Evolutionary conservation across 2,113 vertebrate species (phyloP).

Genomic region (Ovis canadensis): DNA sequence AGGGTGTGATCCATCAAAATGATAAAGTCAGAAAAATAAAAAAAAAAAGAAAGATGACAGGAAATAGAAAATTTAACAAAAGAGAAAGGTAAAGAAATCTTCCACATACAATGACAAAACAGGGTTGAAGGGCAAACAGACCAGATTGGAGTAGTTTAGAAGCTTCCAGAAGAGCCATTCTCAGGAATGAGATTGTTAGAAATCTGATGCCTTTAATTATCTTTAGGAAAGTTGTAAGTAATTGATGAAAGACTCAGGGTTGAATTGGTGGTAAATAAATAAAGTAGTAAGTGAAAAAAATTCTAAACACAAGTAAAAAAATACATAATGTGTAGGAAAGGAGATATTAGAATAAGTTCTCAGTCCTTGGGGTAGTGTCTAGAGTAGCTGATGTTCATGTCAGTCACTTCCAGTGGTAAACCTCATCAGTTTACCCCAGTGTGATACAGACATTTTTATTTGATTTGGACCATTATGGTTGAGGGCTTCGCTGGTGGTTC

Average conservation of each 20-base stretch:
- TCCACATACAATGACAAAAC: neutral
- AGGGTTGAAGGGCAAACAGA: neutral
- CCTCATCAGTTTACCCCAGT: neutral
- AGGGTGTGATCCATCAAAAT: constrained; percentile 21
- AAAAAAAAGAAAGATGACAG: neutral
- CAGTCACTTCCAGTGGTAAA: neutral
- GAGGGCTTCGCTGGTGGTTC: neutral
- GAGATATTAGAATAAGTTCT: neutral
- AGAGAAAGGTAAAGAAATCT: neutral
- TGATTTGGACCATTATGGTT: neutral
- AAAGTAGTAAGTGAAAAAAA: neutral
- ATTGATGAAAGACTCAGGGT: neutral
- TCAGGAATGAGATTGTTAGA: neutral
- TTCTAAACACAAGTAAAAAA: neutral
- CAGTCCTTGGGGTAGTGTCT: neutral
- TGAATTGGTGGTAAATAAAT: constrained; percentile 7
- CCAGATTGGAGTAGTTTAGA: neutral
- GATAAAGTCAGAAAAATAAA: neutral
- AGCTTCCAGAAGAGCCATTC: neutral
- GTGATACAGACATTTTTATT: neutral
- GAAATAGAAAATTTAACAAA: neutral
- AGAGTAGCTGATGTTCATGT: neutral
- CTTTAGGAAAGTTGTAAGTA: constrained; percentile 14
- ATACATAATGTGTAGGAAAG: neutral
- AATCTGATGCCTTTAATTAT: neutral